A percentile compares a stretch with the other conserved stretches of the same genome.
These are phyloP conservation scores for Crenuchus spilurus DNA, from an alignment of 2,797 vertebrate species.

Conservation along the genomic window DNA sequence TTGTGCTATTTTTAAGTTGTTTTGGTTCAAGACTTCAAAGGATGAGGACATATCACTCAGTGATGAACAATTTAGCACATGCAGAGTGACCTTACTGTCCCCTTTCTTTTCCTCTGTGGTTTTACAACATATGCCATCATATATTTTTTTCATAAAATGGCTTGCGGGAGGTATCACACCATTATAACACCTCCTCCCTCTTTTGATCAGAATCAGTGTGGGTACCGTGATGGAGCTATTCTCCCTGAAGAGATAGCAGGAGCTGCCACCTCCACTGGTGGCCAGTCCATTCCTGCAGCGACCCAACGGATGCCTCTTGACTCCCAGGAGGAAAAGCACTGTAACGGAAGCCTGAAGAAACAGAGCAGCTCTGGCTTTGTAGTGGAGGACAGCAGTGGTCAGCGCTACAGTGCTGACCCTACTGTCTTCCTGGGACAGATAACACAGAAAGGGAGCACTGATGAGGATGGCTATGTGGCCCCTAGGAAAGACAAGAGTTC, in stretches of 20 bases:
- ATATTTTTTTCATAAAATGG: not conserved
- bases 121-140: not conserved
- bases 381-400: conserved; percentile 85
- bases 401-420: conserved; percentile 94
- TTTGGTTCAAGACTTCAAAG: not conserved
- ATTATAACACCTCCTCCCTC: not conserved
- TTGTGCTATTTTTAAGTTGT: not conserved
- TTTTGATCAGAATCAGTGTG: conserved; percentile 8
- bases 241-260: conserved; percentile 10
- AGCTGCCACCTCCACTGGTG: conserved; percentile 14
- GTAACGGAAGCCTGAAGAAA: conserved; percentile 90
- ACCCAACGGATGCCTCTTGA: conserved; percentile 71
- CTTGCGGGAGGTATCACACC: not conserved
- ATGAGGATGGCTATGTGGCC: conserved; percentile 93
- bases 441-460: conserved; percentile 79
- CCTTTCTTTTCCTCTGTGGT: not conserved
- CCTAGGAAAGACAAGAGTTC: conserved; percentile 90
- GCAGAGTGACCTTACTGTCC: not conserved
- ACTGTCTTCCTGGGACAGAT: conserved; percentile 88
- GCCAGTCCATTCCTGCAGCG: not conserved
- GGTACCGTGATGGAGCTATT: conserved; percentile 25
- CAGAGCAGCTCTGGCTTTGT: conserved; percentile 71
- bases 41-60: not conserved
- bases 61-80: not conserved
- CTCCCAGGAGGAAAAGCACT: conserved; percentile 86